Base-by-base conservation (phyloP, 2,888 invertebrate genomes). In the Sminthurinus aureus region DNA sequence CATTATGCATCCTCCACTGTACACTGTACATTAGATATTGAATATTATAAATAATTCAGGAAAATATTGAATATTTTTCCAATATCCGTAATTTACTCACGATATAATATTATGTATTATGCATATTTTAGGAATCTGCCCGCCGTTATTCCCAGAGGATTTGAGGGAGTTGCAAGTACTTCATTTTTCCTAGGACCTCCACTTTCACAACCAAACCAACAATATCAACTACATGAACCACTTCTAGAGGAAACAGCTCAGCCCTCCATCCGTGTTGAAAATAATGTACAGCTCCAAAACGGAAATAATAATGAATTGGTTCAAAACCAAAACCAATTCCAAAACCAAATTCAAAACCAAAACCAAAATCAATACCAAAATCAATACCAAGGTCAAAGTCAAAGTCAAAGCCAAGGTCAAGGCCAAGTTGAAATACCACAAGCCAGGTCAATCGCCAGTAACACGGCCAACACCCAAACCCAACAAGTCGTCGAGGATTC, bases 111-210 rank as follows among this genome's bases (percentile, higher is more conserved):
- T n/a, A 15, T 64, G 64, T 69, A 11, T 69, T 69, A n/a, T n/a
- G 20, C 20, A 11, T 81, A 66, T 74, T 51, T 51, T 73, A 85
- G 85, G 15, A 76, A 82, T 76, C 83, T 88, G 76, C 88, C 87
- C 69, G 79, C 86, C n/a, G 86, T 87, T 13, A 88, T 88, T 82
- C 88, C 88, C 24, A 82, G 83, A 67, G 88, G 88, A 52, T 88
- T 84, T 69, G 88, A 88, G 81, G 88, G 85, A 20, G 76, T 85
- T 79, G 83, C 85, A 22, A 82, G 82, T 26, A 84, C 75, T n/a
- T 84, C 84, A 2, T 85, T 85, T 75, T 73, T 79, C 71, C 66
- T 85, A 67, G 85, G 85, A 8, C 24, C 38, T 79, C 85, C 83
- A 81, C 74, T 83, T 4, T 64, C 38, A 50, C 0, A 69, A 12